Evolutionary conservation across 2,113 vertebrate genomes (phyloP).

Genomic region (Neolamprologus tretocephalus): DNA sequence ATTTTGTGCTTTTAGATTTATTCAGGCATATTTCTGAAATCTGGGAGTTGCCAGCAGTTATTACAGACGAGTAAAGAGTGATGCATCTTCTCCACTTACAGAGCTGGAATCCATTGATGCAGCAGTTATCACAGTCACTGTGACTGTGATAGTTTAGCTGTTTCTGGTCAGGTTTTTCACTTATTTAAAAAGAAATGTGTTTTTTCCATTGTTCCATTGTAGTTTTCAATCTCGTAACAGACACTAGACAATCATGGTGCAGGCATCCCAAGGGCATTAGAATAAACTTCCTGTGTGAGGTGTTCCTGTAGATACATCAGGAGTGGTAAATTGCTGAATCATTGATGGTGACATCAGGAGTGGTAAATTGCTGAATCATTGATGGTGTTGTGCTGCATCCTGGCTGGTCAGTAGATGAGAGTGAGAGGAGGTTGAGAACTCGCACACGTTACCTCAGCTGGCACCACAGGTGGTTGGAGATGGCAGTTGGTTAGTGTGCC

Average conservation of each 20-base stretch:
- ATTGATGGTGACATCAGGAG: background rate
- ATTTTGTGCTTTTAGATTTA: background rate
- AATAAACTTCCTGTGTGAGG: constrained; percentile 2
- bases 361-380: background rate
- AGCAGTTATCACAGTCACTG: background rate
- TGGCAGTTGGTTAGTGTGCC: background rate
- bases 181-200: background rate
- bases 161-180: background rate
- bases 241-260: background rate
- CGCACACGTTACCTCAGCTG: background rate
- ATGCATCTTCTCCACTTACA: background rate
- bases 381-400: background rate
- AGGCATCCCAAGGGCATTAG: background rate
- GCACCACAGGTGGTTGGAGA: background rate
- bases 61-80: background rate
- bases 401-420: background rate
- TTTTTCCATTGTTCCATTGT: background rate
- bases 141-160: background rate
- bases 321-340: background rate
- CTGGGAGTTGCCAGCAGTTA: background rate
- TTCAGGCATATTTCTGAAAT: background rate
- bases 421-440: background rate
- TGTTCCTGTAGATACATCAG: background rate
- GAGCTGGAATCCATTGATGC: background rate
- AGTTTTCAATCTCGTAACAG: background rate